A percentile compares a stretch with the other conserved stretches of the same genome.
These are phyloP conservation scores for Propithecus deckenii DNA, from an alignment of 2,797 vertebrate species.

Conservation along the genomic window DNA sequence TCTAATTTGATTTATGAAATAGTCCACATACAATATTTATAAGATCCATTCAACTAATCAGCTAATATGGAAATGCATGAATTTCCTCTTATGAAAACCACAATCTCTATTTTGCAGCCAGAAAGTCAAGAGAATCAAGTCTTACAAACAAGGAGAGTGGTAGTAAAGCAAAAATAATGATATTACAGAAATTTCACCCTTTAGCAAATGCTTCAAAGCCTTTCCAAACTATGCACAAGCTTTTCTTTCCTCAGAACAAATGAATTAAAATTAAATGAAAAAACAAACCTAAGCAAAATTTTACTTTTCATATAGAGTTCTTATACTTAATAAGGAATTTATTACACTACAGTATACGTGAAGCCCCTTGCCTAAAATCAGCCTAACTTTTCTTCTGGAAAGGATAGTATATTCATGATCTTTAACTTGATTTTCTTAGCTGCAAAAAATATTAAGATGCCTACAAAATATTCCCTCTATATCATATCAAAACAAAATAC, in stretches of 20 bases:
- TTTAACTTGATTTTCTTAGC: conserved; percentile 32
- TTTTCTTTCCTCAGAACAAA: conserved; percentile 17
- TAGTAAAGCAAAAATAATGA: background rate
- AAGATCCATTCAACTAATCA: background rate
- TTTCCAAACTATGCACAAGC: background rate
- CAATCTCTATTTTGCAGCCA: background rate
- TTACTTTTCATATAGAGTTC: background rate
- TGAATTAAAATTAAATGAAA: conserved; percentile 12
- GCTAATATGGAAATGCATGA: background rate
- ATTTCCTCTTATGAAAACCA: background rate
- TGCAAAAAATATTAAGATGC: background rate
- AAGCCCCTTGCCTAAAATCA: conserved; percentile 26
- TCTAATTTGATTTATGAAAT: background rate
- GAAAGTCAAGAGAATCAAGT: background rate
- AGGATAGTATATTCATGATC: background rate
- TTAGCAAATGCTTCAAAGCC: background rate
- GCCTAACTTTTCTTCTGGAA: background rate
- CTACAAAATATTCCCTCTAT: background rate
- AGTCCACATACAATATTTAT: background rate
- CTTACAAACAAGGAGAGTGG: background rate
- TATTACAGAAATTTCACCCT: background rate
- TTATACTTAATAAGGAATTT: background rate
- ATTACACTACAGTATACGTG: background rate
- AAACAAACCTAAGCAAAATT: background rate
- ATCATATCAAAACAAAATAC: conserved; percentile 2